Percentiles rank a stretch among this genome's conserved stretches.
Conservation (phyloP, 2,113 vertebrate genomes). For the Hiodon alosoides region DNA sequence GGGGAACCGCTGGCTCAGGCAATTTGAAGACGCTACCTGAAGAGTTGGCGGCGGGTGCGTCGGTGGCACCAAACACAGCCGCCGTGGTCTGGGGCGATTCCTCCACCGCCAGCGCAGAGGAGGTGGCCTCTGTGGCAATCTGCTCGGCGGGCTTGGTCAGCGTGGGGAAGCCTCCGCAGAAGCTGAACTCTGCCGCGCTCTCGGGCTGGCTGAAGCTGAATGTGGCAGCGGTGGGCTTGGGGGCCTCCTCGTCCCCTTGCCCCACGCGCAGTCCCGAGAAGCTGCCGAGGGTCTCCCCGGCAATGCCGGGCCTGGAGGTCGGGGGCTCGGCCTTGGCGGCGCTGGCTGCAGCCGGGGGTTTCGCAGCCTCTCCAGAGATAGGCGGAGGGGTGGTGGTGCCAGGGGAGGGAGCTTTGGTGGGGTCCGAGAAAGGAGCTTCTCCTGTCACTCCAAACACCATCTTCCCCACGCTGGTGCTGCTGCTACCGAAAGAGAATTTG, state of each 20-base stretch:
- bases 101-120: conserved; percentile 20
- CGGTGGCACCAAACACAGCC: conserved; percentile 42
- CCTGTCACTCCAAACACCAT: conserved; percentile 49
- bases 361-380: too few species aligned
- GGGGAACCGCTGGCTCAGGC: conserved; percentile 43
- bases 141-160: conserved; percentile 58
- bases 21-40: conserved; percentile 53
- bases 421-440: conserved; percentile 58
- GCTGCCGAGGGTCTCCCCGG: conserved; percentile 84
- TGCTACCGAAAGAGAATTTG: conserved; percentile 59
- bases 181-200: conserved; percentile 50
- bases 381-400: conserved; percentile 36
- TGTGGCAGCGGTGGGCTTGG: conserved; percentile 33
- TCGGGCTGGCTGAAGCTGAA: conserved; percentile 41
- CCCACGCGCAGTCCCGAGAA: conserved; percentile 86
- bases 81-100: conserved; percentile 33
- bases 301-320: conserved; percentile 47
- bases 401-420: conserved; percentile 34
- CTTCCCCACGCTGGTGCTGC: conserved; percentile 47
- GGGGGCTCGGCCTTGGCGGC: conserved; percentile 53
- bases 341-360: too few species aligned
- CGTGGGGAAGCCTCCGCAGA: conserved; percentile 36
- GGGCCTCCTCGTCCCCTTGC: conserved; percentile 68
- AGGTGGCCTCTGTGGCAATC: fast-evolving
- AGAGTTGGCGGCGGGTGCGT: conserved; percentile 24